Evolutionary conservation across 2,888 invertebrate genomes (phyloP), one percentile per base, ranked within the genome.

Genomic region (Platyscelio sp.): DNA sequence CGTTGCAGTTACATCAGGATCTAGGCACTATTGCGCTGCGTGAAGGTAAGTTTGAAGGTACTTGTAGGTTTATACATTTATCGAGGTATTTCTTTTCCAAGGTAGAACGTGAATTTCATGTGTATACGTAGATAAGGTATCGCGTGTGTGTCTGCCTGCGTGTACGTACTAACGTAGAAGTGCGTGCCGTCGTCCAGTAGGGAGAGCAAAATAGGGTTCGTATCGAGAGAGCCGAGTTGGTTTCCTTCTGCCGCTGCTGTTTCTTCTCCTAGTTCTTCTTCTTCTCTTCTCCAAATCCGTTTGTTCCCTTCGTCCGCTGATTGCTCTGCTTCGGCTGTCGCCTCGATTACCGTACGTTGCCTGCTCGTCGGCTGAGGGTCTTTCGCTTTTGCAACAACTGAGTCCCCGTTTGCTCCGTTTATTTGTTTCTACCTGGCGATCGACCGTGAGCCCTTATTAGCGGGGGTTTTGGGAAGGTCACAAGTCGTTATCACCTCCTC

Each of bases 401-500:
- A 20, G 58, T n/a, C 58, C 29, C 58, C 38, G 56, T 26, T 43
- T 67, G 49, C 61, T 51, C 29, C 51, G 49, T 60, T 26, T 60
- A 24, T 49, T 26, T 61, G 77, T 56, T 61, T 20, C 58, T 38
- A 61, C 75, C 51, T 60, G 74, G 61, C 75, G 75, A 71, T 58
- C 76, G 63, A 78, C 71, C 71, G 70, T 68, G 83, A 85, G 88
- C 85, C 88, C 87, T 87, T 87, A 86, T 84, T 77, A 83, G 67
- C 86, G 81, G 83, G 86, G 90, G 87, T 90, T 91, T 90, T 90
- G 90, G 89, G 89, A 91, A 92, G 92, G 92, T 93, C 93, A 93
- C 91, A 92, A 92, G 91, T 91, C 89, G 89, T 91, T 92, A 92
- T 93, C 93, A 93, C 93, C 93, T 92, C 92, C 92, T 92, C 92